Base-by-base conservation (phyloP, 2,888 invertebrate genomes). In the Drosophila peninsularis region DNA sequence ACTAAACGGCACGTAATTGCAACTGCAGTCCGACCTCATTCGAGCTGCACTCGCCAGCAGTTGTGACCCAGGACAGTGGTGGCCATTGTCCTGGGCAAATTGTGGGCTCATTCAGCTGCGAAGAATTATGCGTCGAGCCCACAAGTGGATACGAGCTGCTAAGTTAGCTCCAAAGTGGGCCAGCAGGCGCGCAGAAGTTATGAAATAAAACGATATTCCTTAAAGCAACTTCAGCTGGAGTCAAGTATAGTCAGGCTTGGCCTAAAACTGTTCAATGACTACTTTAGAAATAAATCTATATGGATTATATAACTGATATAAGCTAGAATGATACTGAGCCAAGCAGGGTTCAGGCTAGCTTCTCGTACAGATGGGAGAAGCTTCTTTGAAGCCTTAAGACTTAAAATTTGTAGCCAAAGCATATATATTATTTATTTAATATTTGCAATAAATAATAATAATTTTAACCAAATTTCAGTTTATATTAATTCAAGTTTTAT, bases 1-100 rank as follows among this genome's bases (percentile, higher is more conserved):
- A 62, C 64, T 73, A 62, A 37, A 45, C 55, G 69, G 75, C 82
- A 84, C 84, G 84, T 84, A 84, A 82, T 82, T 19, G 45, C 45
- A 17, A 30, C 69, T 75, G 70, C 81, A 73, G 53, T 13, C 53
- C 53, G 32, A 68, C 68, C 71, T 75, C 66, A 60, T 69, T 79
- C 65, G 53, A 65, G 75, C 27, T 27, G 14, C 27, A 55, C 17
- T 17, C 4, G 7, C 32, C 14, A 3, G n/a, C 34, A 30, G 49
- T 36, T 11, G 11, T 14, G 41, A 11, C 32, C 49, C 19, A n/a
- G 10, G 19, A 3, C 21, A 30, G 30, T 13, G n/a, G 19, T 13
- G 32, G 27, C 2, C 19, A 5, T 17, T 45, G 13, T 24, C 24
- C 39, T 36, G 41, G 24, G 34, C 21, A 36, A 36, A 24, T 36